Conservation (phyloP, 2,797 vertebrate genomes). For the Sebastes matsubarae region DNA sequence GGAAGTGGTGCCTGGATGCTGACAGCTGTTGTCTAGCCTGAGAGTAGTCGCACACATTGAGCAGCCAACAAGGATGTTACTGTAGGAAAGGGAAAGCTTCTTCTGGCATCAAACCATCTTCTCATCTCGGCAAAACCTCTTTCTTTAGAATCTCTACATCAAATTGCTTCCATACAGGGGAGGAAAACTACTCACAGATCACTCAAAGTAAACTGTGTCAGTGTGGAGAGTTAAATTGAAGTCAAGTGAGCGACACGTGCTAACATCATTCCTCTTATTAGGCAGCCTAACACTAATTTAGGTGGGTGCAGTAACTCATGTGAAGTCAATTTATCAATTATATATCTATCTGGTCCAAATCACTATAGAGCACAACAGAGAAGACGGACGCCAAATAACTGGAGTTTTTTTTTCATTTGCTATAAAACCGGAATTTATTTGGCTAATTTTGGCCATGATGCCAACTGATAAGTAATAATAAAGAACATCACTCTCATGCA, state of each 20-base stretch:
- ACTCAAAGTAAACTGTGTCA: background rate
- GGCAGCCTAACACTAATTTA: slow-evolving; percentile 1
- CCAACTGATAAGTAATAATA: background rate
- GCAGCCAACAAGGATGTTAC: background rate
- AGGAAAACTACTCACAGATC: background rate
- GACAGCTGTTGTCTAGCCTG: background rate
- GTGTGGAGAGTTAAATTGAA: slow-evolving; percentile 27
- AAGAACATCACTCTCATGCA: background rate
- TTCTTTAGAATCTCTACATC: background rate
- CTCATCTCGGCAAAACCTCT: background rate
- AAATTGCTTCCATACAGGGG: too few relatives aligned
- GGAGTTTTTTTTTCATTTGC: background rate
- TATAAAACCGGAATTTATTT: background rate
- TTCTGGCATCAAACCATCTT: background rate
- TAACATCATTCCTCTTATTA: slow-evolving; percentile 34
- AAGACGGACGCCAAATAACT: background rate
- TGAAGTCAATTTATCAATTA: slow-evolving; percentile 59
- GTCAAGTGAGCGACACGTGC: slow-evolving; percentile 49
- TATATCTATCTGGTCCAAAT: background rate
- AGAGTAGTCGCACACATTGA: background rate
- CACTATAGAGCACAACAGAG: background rate
- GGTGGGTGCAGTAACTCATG: slow-evolving; percentile 42
- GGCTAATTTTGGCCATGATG: background rate
- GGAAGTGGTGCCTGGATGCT: too few relatives aligned
- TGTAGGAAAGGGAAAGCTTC: background rate